Percentiles rank a stretch among this genome's conserved stretches.
Evolutionary conservation across 2,797 vertebrate species (phyloP).

Genomic region (Enteromius mattozi): DNA sequence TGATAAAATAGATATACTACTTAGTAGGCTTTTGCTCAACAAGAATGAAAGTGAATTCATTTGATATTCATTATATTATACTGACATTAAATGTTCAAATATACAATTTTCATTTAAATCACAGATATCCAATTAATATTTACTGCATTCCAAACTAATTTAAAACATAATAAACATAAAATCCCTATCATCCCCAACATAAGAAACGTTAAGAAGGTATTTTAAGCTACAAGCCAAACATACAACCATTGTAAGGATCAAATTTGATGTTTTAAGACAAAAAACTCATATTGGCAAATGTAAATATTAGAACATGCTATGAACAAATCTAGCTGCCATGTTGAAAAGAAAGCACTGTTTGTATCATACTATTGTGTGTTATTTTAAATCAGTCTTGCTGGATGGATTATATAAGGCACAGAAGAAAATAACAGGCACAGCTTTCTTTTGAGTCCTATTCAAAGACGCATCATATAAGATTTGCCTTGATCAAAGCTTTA

Average conservation of each 20-base stretch:
- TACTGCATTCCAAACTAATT: background rate
- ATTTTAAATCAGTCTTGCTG: background rate
- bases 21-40: background rate
- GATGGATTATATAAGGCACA: background rate
- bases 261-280: background rate
- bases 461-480: background rate
- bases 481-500: background rate
- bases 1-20: background rate
- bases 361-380: background rate
- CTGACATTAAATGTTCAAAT: too few relatives aligned
- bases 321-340: background rate
- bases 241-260: background rate
- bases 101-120: too few relatives aligned
- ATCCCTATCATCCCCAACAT: background rate
- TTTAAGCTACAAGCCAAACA: background rate
- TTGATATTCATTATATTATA: too few relatives aligned
- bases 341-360: background rate
- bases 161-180: background rate
- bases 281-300: background rate
- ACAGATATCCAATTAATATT: too few relatives aligned
- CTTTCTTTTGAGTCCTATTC: background rate
- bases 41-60: too few relatives aligned
- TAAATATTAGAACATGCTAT: background rate
- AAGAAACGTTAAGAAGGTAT: background rate
- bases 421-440: background rate